Base-by-base conservation (phyloP, 2,113 vertebrate genomes). In the Xenopus laevis region DNA sequence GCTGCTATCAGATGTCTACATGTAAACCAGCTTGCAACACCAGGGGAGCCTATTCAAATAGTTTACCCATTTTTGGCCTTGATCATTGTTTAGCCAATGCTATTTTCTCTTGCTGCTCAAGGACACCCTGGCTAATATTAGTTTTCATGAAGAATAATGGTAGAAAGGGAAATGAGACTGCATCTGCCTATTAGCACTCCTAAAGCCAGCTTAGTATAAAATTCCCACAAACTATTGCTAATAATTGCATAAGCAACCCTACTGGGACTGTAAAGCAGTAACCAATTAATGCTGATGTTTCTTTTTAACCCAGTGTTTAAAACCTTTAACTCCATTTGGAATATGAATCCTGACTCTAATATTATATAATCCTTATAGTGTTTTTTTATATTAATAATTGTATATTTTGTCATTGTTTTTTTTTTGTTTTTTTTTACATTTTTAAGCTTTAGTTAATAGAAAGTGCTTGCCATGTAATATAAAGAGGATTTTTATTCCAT, bases 51-150 rank as follows among this genome's bases (percentile, higher is more conserved):
- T 74, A 84, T 83, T 78, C 71, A 89, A 90, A 91, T 92, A 85
- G 82, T 90, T 93, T 92, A 86, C 84, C 91, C 91, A 88, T 92
- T 89, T 93, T 92, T 87, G 87, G 88, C 79, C 71, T 53, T 79
- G 81, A 78, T 84, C 81, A 79, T 88, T 81, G 1, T 90, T 89
- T 79, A 83, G 82, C 79, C 86, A 66, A 62, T 81, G 80, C 86
- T 90, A 80, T 87, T 92, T 90, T 83, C 75, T 79, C 79, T 78
- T 71, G 46, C 61, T 81, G 71, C 81, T 86, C 81, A 89, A 85
- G 79, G 84, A 79, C 83, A 85, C 71, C 45, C 71, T 45, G 71
- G 71, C 68, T 85, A 77, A 79, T 79, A 81, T 88, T 86, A 88
- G 82, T 80, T 80, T 85, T 81, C 60, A 23, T 40, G 53, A 83